phyloP scores from a whole-genome alignment of 2,113 vertebrate species.

The Elanoides forficatus region DNA sequence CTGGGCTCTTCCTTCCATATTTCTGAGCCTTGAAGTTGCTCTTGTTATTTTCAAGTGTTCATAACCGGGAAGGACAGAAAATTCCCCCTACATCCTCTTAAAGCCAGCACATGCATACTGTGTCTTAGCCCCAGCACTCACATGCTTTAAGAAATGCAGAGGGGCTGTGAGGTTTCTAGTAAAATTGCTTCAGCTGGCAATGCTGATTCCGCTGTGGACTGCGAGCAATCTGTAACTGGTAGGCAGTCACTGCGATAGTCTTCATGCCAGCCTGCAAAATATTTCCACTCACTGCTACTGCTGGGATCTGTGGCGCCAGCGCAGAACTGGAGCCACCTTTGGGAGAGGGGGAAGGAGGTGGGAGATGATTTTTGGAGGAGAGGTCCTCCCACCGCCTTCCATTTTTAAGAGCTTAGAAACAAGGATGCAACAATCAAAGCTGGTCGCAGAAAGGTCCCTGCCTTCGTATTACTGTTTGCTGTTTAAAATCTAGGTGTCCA shows the following conservation, averaged over 20 bases:
- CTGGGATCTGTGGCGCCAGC: background rate
- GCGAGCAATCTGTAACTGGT: background rate
- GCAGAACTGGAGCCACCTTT: rapidly evolving
- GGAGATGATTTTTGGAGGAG: background rate
- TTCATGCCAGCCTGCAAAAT: background rate
- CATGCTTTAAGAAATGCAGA: background rate
- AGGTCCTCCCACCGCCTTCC: background rate
- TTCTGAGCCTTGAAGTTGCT: background rate
- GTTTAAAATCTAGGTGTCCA: background rate
- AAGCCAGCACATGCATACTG: background rate
- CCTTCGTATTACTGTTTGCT: rapidly evolving
- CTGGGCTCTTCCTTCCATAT: background rate
- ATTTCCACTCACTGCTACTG: background rate
- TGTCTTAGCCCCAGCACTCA: background rate
- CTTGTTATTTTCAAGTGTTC: background rate
- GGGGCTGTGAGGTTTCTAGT: background rate
- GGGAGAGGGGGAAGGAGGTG: background rate
- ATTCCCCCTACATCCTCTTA: background rate
- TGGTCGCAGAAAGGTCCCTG: background rate
- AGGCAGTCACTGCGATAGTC: rapidly evolving
- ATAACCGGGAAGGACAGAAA: background rate
- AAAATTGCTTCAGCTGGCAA: background rate
- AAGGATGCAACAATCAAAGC: rapidly evolving
- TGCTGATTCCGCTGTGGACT: rapidly evolving
- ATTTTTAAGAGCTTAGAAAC: rapidly evolving